A percentile compares a stretch with the other conserved stretches of the same genome.
These are phyloP conservation scores for Sebastes fasciatus DNA, from an alignment of 2,113 vertebrate species.

Conservation along the genomic window DNA sequence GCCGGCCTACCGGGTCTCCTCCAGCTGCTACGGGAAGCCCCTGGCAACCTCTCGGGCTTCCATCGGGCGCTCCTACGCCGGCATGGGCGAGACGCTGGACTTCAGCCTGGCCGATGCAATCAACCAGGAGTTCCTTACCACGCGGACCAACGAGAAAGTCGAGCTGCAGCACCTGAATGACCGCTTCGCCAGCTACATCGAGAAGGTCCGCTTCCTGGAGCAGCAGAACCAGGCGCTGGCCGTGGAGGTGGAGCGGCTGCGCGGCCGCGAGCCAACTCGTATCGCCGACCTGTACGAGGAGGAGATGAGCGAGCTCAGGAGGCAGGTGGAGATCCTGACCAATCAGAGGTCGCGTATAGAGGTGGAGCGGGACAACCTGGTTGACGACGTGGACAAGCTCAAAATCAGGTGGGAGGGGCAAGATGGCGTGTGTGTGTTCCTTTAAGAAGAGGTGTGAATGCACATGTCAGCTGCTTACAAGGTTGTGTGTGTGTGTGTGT, in stretches of 20 bases:
- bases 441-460: constrained; percentile 24
- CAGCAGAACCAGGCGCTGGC: constrained; percentile 93
- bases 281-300: constrained; percentile 94
- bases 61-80: constrained; percentile 82
- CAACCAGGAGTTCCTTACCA: constrained; percentile 97
- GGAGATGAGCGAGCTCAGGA: constrained; percentile 92
- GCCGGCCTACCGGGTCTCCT: constrained; percentile 82
- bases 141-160: constrained; percentile 95
- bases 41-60: constrained; percentile 52
- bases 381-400: constrained; percentile 92
- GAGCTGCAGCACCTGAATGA: constrained; percentile 97
- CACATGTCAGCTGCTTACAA: no score
- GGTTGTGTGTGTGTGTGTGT: not conserved
- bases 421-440: not conserved
- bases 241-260: constrained; percentile 91
- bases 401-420: constrained; percentile 89
- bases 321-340: constrained; percentile 92
- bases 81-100: constrained; percentile 93
- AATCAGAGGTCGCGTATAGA: constrained; percentile 91
- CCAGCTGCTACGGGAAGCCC: constrained; percentile 63
- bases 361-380: constrained; percentile 93
- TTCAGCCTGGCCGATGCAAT: constrained; percentile 94
- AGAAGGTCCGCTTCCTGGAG: constrained; percentile 97
- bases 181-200: constrained; percentile 96
- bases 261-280: constrained; percentile 92